Base-by-base conservation (phyloP, 2,888 invertebrate genomes). In the Antheraea yamamai region DNA sequence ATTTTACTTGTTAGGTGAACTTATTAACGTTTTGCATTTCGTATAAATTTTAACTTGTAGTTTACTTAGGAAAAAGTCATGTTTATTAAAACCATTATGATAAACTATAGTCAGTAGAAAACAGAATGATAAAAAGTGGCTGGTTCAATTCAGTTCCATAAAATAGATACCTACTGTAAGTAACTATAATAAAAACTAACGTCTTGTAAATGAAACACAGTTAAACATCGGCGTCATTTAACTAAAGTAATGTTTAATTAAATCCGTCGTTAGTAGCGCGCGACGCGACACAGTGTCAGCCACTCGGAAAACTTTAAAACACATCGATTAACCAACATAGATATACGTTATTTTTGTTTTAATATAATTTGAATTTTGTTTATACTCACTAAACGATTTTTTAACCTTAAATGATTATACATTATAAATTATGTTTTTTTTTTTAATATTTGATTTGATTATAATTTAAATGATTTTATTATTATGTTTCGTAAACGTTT, bases 121-220 rank as follows among this genome's bases (percentile, higher is more conserved):
- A 39, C 2, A 39, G 2, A 39, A 39, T 39, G 35, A 39, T 7
- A 39, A 39, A 39, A 6, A 61, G n/a, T 23, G n/a, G 12, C 23
- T 1, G 8, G 23, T 39, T 14, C 70, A 70, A 70, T 39, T 39
- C 39, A 70, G 39, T 8, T 4, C 39, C 70, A n/a, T 70, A n/a
- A 70, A 16, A n/a, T 70, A 70, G 4, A 39, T 39, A 39, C 35
- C 4, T 68, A 68, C 68, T 35, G 3, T 20, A 68, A 68, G 68
- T 64, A 26, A 83, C 77, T 77, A 79, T 80, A 83, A 88, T 91
- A 88, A 91, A 90, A 91, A 87, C 89, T 89, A 88, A 91, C 87
- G 90, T 89, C 81, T 86, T 84, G 86, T 84, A 92, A 89, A 91
- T 90, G 85, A 87, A 87, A 88, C 85, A 86, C 87, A 84, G 84